Evolutionary conservation across 2,797 vertebrate genomes (phyloP), one percentile per base, ranked within the genome.

Genomic region (Denticeps clupeoides): DNA sequence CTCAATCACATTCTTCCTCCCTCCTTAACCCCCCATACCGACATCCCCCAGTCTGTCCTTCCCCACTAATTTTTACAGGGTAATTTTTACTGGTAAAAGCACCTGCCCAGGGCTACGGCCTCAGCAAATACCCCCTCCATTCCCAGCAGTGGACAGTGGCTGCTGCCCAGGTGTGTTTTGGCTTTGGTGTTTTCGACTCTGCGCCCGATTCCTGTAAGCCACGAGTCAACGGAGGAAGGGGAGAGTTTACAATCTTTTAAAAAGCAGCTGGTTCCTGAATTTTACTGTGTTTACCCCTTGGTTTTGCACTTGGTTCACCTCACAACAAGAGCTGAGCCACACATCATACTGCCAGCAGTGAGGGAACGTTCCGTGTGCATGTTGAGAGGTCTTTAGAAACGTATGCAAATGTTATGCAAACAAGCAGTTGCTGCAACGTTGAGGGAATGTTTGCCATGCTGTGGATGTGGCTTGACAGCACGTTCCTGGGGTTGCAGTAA

Each of bases 401-500:
- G n/a, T n/a, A n/a, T n/a, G n/a, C n/a, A n/a, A n/a, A n/a, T n/a
- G n/a, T n/a, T n/a, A n/a, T n/a, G n/a, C n/a, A n/a, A n/a, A n/a
- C n/a, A n/a, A n/a, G 29, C 15, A 31, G 26, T 27, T 26, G 27
- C 26, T 26, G 26, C 10, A 10, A 26, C 26, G 10, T 26, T 26
- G 24, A 8, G 45, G 15, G 46, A 43, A 56, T 49, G 53, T 53
- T 72, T 76, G 71, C 70, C 59, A 45, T 68, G 73, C 72, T 66
- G 64, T 80, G 75, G 69, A 82, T 82, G 77, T 65, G 77, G 78
- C 76, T 65, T 67, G 74, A 71, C 63, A 67, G 63, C 63, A 73
- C 70, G 78, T 80, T 82, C 69, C 74, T 78, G 74, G 73, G 71
- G 71, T 62, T 80, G 71, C 77, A 79, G 75, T 82, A 73, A 83